Percentiles rank a stretch among this genome's conserved stretches.
phyloP scores from a whole-genome alignment of 2,888 invertebrate genomes.

The Falcaria lacertinaria region DNA sequence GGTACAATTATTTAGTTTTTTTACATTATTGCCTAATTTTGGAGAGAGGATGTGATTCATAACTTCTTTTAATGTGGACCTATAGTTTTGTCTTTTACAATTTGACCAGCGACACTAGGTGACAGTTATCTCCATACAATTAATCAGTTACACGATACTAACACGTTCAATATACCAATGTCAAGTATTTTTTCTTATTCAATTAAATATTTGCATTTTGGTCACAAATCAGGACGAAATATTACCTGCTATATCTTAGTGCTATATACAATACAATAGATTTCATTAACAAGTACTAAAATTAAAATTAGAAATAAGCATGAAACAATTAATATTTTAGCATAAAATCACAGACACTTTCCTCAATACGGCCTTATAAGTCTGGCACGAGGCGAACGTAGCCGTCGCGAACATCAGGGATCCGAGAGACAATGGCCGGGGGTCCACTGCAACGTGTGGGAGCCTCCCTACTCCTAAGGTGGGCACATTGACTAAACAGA shows the following conservation, averaged over 20 bases:
- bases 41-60: too few species aligned
- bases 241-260: conserved; percentile 54
- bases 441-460: not conserved
- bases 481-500: conserved; percentile 68
- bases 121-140: conserved; percentile 17
- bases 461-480: conserved; percentile 45
- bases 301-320: conserved; percentile 67
- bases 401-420: conserved; percentile 24
- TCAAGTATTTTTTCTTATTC: conserved; percentile 28
- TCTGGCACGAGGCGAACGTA: not conserved
- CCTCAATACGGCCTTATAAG: conserved; percentile 54
- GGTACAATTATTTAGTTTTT: too few species aligned
- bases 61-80: too few species aligned
- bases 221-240: conserved; percentile 59
- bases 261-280: conserved; percentile 61
- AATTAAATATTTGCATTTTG: conserved; percentile 48
- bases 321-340: conserved; percentile 63
- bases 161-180: conserved; percentile 23
- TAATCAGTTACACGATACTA: conserved; percentile 24
- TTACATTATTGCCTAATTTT: too few species aligned
- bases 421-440: too few species aligned
- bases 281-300: conserved; percentile 52
- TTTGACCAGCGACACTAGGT: not conserved
- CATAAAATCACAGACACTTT: conserved; percentile 78
- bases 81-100: not conserved